phyloP scores from a whole-genome alignment of 2,888 invertebrate species.

The Neoascia interrupta region DNA sequence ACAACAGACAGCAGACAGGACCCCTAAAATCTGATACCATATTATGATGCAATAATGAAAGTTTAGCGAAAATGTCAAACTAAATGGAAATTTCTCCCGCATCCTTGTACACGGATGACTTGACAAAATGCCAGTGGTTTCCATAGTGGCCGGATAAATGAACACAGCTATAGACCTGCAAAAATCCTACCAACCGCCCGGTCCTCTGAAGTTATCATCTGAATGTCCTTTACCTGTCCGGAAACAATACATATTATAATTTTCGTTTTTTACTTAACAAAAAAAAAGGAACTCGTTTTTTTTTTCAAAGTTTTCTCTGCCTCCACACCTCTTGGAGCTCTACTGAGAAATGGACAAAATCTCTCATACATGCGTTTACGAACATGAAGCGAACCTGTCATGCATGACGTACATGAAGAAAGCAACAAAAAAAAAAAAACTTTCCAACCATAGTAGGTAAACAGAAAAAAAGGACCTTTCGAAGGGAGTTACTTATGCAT shows the following conservation, averaged over 20 bases:
- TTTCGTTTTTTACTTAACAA: background rate
- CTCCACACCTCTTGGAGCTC: no score
- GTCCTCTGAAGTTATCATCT: no score
- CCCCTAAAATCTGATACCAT: conserved; percentile 11
- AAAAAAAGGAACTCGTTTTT: background rate
- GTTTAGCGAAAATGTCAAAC: conserved; percentile 32
- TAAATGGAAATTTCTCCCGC: conserved; percentile 19
- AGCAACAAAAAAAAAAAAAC: conserved; percentile 2
- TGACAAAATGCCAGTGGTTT: background rate
- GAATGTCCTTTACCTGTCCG: no score
- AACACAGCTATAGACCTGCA: no score
- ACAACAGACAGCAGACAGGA: background rate
- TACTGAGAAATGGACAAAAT: conserved; percentile 3
- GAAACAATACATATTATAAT: conserved; percentile 37
- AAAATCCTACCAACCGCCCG: no score
- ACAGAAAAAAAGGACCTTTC: conserved; percentile 22
- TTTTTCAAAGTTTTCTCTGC: background rate
- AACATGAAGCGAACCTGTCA: conserved; percentile 20
- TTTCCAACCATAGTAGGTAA: background rate
- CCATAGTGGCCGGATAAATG: background rate
- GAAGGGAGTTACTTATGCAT: conserved; percentile 8
- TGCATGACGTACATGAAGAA: conserved; percentile 17
- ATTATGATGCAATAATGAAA: conserved; percentile 40
- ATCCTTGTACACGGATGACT: background rate
- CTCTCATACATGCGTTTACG: background rate